Evolutionary conservation across 2,113 vertebrate species (phyloP), one percentile per base, ranked within the genome.

Genomic region (Boulengeromyrus knoepffleri): DNA sequence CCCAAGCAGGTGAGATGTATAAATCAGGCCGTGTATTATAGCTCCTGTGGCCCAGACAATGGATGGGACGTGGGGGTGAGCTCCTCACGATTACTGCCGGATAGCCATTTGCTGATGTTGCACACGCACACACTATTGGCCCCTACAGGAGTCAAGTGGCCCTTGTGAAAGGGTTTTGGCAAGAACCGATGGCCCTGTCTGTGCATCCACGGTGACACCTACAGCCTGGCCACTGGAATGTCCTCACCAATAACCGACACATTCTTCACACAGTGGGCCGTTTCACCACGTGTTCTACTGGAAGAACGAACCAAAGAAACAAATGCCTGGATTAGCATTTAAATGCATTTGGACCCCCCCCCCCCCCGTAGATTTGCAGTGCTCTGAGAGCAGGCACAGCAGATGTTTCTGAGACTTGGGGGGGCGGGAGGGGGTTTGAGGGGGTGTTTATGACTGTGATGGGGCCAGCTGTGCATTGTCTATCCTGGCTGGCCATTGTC

Each of bases 401-500:
- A 93, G 93, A 92, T 93, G 93, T 92, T 93, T 50, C 86, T 89
- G 70, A 77, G 70, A 62, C 46, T 24, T 86, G 74, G 74, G 21
- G 89, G 84, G 52, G 31, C 1, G 31, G 31, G 31, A 36, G 31
- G 83, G 52, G 36, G 50, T 31, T 39, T 74, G 50, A 5, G 50
- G 70, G 53, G 52, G 49, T 52, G 39, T 24, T 13, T 31, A 17
- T 19, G 39, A 21, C 58, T 45, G 21, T 7, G 56, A 74, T 90
- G 89, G 92, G 88, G 91, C 92, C 93, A 93, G 93, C 92, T 93
- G 93, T 90, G 89, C 87, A 91, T 91, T 92, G 91, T 92, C 91
- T 92, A 45, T 92, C 91, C 90, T 89, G 70, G 88, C 88, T 89
- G 91, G 62, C 46, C 91, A 92, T 91, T 93, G 90, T 92, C 80